Evolutionary conservation across 2,113 vertebrate species (phyloP).

Genomic region (Lagopus muta): DNA sequence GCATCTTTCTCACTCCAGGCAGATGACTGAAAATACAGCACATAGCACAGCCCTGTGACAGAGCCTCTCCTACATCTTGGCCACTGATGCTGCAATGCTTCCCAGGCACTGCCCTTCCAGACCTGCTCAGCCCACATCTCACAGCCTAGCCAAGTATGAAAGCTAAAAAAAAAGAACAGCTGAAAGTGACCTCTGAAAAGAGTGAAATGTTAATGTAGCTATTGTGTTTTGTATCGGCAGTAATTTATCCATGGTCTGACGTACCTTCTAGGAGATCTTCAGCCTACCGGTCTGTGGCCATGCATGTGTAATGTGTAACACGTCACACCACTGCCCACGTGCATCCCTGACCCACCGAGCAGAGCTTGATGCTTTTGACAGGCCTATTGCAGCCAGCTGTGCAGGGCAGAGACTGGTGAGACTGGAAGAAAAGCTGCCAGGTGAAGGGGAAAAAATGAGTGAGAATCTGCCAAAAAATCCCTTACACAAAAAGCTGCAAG

Average conservation of each 20-base stretch:
- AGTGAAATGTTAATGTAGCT: neutral
- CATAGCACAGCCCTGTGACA: neutral
- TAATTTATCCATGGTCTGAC: neutral
- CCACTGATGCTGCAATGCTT: neutral
- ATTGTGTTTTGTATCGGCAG: neutral
- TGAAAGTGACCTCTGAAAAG: neutral
- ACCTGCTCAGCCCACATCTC: neutral
- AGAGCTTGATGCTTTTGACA: neutral
- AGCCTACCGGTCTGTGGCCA: neutral
- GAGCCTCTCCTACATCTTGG: neutral
- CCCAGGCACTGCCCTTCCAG: neutral
- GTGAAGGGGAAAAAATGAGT: neutral
- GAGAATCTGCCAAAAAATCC: neutral
- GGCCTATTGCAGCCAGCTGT: neutral
- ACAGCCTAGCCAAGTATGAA: rapidly evolving
- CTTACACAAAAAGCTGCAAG: neutral
- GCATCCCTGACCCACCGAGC: neutral
- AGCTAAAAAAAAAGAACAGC: neutral
- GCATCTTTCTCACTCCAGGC: neutral
- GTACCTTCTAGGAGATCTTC: neutral
- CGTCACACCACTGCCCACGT: rapidly evolving
- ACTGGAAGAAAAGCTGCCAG: neutral
- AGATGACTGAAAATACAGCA: neutral
- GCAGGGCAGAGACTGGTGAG: neutral
- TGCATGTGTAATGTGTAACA: rapidly evolving